Evolutionary conservation across 37 sponge, comb jelly and placozoan genomes (phyloP).

Genomic region (Crambe crambe): DNA sequence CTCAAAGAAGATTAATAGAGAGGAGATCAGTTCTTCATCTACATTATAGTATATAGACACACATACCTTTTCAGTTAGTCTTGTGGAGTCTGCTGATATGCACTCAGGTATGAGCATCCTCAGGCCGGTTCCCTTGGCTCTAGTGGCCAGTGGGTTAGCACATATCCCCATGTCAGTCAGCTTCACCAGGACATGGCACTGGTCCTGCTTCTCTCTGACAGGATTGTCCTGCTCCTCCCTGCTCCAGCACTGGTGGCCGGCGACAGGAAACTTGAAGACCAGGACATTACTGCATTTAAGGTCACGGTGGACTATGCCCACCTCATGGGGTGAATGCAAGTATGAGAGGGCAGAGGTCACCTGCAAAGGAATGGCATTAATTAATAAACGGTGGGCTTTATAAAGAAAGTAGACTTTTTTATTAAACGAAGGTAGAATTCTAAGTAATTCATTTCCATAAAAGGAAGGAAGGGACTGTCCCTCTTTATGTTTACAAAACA

Average conservation of each 20-base stretch:
- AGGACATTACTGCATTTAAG: conserved; percentile 60
- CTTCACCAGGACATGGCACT: conserved; percentile 50
- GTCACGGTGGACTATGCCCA: conserved; percentile 55
- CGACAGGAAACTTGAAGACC: conserved; percentile 47
- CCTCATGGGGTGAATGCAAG: conserved; percentile 31
- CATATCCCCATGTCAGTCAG: conserved; percentile 65
- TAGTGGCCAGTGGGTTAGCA: conserved; percentile 37
- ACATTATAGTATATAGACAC: background rate
- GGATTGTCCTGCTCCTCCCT: background rate
- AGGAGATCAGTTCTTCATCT: too few species aligned
- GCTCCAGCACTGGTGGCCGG: conserved; percentile 28
- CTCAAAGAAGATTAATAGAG: background rate
- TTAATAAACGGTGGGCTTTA: too few species aligned
- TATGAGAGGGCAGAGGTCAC: conserved; percentile 54
- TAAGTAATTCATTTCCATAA: too few species aligned
- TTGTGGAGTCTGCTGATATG: conserved; percentile 1
- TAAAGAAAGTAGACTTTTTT: too few species aligned
- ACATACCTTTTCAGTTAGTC: conserved; percentile 61
- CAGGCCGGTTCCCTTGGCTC: conserved; percentile 7
- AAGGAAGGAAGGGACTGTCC: too few species aligned
- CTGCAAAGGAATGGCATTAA: conserved; percentile 26
- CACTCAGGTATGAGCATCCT: conserved; percentile 49
- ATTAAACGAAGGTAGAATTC: too few species aligned
- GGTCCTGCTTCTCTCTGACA: background rate
- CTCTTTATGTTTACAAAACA: too few species aligned